Conservation (phyloP, 1,140 invertebrate genomes). For the Venustaconcha ellipsiformis region DNA sequence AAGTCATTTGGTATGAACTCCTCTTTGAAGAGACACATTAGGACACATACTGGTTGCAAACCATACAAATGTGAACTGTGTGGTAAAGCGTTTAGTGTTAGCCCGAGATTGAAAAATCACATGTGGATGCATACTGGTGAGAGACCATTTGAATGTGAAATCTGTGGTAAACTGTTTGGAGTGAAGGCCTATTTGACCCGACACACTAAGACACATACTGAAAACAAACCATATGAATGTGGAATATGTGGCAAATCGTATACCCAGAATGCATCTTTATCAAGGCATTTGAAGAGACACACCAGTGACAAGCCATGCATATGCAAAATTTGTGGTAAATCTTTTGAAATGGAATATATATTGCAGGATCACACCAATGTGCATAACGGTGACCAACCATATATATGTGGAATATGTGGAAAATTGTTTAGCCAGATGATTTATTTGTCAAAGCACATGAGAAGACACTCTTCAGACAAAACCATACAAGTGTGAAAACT, state of each 20-base stretch:
- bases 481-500: too few relatives aligned
- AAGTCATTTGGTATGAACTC: constrained; percentile 90
- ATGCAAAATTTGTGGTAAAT: not conserved
- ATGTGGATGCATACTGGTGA: constrained; percentile 26
- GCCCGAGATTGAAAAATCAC: constrained; percentile 15
- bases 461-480: not conserved
- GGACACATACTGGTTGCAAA: constrained; percentile 10
- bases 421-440: constrained; percentile 5
- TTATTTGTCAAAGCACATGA: constrained; percentile 3
- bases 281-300: constrained; percentile 4
- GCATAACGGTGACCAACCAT: constrained; percentile 2
- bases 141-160: constrained; percentile 15
- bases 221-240: constrained; percentile 7
- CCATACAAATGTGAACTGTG: constrained; percentile 19
- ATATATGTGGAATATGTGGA: constrained; percentile 11
- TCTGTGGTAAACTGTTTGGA: constrained; percentile 20
- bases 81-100: constrained; percentile 7
- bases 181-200: not conserved
- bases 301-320: not conserved
- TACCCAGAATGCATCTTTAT: constrained; percentile 3
- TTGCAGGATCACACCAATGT: not conserved
- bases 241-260: not conserved
- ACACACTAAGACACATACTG: constrained; percentile 7
- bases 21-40: constrained; percentile 81
- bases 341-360: not conserved